Conservation (phyloP, 2,113 vertebrate genomes). For the Rhea americana region DNA sequence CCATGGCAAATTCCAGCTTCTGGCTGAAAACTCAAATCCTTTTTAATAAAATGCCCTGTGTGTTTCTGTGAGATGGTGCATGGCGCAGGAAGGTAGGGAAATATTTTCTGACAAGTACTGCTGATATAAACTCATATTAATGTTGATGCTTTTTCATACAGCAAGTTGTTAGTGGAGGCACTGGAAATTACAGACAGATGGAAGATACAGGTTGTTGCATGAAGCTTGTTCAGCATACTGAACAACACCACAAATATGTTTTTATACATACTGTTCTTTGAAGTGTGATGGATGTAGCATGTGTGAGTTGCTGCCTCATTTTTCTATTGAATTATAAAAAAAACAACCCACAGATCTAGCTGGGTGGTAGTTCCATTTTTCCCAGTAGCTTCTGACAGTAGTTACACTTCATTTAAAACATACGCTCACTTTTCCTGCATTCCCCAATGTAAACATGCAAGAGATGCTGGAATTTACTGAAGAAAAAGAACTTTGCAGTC, state of each 20-base stretch:
- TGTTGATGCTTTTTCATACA: conserved; percentile 38
- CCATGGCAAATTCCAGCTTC: conserved; percentile 41
- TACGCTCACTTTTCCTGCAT: conserved; percentile 32
- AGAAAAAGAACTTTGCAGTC: conserved; percentile 36
- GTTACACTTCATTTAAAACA: conserved; percentile 66
- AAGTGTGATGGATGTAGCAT: conserved; percentile 55
- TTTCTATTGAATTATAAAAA: conserved; percentile 59
- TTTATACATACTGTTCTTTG: background rate
- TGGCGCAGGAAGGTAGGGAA: background rate
- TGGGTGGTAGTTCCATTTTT: conserved; percentile 54
- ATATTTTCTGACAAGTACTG: conserved; percentile 9
- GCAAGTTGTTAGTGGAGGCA: conserved; percentile 19
- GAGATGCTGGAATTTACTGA: conserved; percentile 45
- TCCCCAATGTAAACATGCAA: conserved; percentile 43
- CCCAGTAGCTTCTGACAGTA: conserved; percentile 55
- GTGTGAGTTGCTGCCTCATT: conserved; percentile 51
- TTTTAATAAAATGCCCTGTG: background rate
- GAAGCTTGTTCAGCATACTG: conserved; percentile 32
- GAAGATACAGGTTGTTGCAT: conserved; percentile 53
- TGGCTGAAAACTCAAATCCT: conserved; percentile 23
- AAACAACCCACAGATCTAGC: conserved; percentile 26
- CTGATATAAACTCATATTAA: conserved; percentile 34
- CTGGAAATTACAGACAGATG: conserved; percentile 58
- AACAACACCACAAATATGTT: conserved; percentile 49
- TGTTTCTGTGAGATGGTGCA: conserved; percentile 18